Conservation (phyloP, 2,888 invertebrate species). For the Blastobasis adustella region DNA sequence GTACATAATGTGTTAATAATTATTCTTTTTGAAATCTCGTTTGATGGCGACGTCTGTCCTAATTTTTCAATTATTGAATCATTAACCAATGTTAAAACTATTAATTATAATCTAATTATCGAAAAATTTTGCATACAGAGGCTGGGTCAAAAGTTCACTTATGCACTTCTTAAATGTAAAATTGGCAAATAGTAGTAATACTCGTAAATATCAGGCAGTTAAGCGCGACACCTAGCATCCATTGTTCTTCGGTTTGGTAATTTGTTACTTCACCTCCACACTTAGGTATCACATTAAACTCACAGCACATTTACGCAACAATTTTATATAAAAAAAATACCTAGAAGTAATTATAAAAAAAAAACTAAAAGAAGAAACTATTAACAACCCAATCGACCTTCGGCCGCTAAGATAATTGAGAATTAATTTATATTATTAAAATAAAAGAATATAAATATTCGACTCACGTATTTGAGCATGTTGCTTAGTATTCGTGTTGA, state of each 20-base stretch:
- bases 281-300: constrained; percentile 22
- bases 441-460: constrained; percentile 10
- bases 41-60: too few relatives aligned
- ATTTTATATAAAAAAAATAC: constrained; percentile 8
- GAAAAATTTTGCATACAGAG: too few relatives aligned
- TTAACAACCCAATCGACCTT: constrained; percentile 18
- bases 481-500: constrained; percentile 62
- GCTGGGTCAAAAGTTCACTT: too few relatives aligned
- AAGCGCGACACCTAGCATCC: constrained; percentile 5
- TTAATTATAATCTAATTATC: too few relatives aligned
- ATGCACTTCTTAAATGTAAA: too few relatives aligned
- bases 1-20: too few relatives aligned
- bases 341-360: background rate
- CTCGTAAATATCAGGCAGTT: too few relatives aligned
- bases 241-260: constrained; percentile 25
- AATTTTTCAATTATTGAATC: too few relatives aligned
- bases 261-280: constrained; percentile 17
- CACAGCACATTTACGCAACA: constrained; percentile 37
- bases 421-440: constrained; percentile 17
- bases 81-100: too few relatives aligned
- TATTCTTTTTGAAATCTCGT: too few relatives aligned
- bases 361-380: constrained; percentile 23
- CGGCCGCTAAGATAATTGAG: background rate
- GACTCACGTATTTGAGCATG: constrained; percentile 72
- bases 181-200: too few relatives aligned